These are phyloP conservation scores for Eidolon helvum DNA, from an alignment of 2,113 vertebrate species.

Conservation along the genomic window DNA sequence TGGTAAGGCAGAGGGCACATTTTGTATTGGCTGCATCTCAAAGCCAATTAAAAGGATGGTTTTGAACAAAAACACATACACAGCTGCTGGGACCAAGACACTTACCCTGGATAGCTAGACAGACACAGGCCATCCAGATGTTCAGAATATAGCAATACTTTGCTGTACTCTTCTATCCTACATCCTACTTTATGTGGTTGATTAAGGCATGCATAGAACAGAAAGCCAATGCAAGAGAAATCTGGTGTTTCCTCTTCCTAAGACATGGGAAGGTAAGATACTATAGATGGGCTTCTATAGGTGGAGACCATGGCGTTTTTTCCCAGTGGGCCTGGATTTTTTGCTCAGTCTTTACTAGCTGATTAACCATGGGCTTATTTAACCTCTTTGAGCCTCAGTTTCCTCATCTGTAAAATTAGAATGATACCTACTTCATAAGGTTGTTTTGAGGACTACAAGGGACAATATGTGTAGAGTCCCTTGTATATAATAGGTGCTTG, in stretches of 20 bases:
- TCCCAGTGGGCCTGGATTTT: background rate
- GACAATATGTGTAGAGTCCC: background rate
- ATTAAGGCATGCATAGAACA: background rate
- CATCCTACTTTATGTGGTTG: background rate
- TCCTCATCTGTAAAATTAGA: slow-evolving; percentile 59
- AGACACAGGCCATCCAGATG: background rate
- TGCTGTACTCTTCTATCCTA: background rate
- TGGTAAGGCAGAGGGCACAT: slow-evolving; percentile 93
- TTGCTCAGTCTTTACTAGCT: background rate
- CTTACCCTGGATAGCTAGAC: background rate
- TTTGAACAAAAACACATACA: slow-evolving; percentile 59
- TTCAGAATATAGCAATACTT: background rate
- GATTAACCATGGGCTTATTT: background rate
- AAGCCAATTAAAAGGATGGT: slow-evolving; percentile 75
- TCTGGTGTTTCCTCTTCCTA: slow-evolving; percentile 23
- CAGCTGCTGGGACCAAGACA: background rate
- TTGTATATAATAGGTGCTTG: background rate
- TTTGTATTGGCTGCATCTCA: slow-evolving; percentile 83
- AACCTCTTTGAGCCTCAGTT: slow-evolving; percentile 30
- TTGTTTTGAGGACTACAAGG: background rate
- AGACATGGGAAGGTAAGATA: slow-evolving; percentile 41
- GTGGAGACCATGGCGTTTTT: background rate
- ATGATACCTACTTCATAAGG: background rate
- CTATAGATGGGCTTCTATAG: background rate
- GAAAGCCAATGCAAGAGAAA: background rate